phyloP scores from a whole-genome alignment of 1,140 invertebrate genomes.

The Danaus melanippus region DNA sequence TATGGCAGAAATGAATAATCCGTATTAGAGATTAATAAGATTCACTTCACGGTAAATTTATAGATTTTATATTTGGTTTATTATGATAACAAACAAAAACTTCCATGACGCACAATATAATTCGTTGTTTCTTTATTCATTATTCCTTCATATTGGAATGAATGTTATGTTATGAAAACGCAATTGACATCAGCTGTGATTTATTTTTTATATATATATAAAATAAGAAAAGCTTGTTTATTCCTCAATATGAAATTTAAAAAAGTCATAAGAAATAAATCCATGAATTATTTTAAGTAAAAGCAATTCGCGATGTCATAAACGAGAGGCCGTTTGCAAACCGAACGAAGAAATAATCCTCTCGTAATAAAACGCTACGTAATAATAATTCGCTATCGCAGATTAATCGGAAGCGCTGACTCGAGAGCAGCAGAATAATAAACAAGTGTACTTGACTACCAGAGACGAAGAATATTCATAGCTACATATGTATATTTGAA shows the following conservation, averaged over 20 bases:
- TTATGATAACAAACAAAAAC: too few relatives aligned
- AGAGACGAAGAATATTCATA: conserved; percentile 3
- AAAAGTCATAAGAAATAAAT: too few relatives aligned
- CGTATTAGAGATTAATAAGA: conserved; percentile 3
- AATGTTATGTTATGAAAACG: not conserved
- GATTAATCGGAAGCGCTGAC: conserved; percentile 12
- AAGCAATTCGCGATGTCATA: conserved; percentile 1
- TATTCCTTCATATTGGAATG: conserved; percentile 7
- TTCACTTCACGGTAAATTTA: conserved; percentile 2
- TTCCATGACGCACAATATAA: not conserved
- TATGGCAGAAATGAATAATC: too few relatives aligned
- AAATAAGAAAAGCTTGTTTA: too few relatives aligned
- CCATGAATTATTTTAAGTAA: not conserved
- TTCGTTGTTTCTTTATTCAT: conserved; percentile 9
- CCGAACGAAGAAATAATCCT: conserved; percentile 5
- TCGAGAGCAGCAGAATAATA: conserved; percentile 10
- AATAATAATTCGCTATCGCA: conserved; percentile 13
- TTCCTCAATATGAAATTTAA: too few relatives aligned
- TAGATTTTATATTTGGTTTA: not conserved
- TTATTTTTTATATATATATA: too few relatives aligned
- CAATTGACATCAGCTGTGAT: too few relatives aligned
- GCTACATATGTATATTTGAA: not conserved
- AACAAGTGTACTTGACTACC: conserved; percentile 10
- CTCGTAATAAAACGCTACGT: conserved; percentile 7
- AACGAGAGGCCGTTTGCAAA: conserved; percentile 2